These are phyloP conservation scores for Thecophora atra DNA, from an alignment of 2,888 invertebrate species.

Conservation along the genomic window DNA sequence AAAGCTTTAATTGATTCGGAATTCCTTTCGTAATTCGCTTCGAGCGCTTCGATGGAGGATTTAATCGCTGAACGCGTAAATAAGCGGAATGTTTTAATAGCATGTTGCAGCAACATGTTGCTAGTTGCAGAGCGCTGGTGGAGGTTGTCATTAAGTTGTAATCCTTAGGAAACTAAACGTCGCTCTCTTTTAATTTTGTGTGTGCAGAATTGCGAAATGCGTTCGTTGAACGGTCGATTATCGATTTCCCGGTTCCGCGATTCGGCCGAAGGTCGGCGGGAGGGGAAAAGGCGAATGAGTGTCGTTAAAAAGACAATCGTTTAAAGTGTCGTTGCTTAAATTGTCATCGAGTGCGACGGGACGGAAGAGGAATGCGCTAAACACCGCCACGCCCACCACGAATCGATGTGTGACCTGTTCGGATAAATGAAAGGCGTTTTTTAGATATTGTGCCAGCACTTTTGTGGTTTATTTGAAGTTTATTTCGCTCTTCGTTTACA, in stretches of 20 bases:
- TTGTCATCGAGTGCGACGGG: neutral
- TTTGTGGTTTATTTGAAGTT: constrained; percentile 54
- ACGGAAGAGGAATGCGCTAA: too few relatives aligned
- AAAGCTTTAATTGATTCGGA: constrained; percentile 36
- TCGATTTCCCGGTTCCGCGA: constrained; percentile 14
- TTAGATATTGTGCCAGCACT: constrained; percentile 61
- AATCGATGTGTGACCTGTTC: neutral
- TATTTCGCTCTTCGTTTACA: constrained; percentile 23
- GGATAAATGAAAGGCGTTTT: constrained; percentile 37
- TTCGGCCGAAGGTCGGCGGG: neutral
- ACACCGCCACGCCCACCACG: neutral
- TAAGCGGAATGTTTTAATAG: constrained; percentile 24
- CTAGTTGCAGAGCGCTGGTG: neutral
- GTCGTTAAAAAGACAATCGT: neutral
- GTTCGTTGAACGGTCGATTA: constrained; percentile 27
- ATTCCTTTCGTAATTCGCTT: constrained; percentile 23
- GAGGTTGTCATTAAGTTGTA: neutral
- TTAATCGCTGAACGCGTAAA: constrained; percentile 25
- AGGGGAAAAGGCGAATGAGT: neutral
- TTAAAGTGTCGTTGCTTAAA: neutral
- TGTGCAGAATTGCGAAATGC: constrained; percentile 27
- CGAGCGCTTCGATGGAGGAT: constrained; percentile 27
- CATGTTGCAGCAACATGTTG: constrained; percentile 5
- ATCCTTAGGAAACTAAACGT: neutral
- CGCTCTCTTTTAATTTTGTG: neutral